phyloP scores from a whole-genome alignment of 2,113 vertebrate genomes.

The Grammomys surdaster region DNA sequence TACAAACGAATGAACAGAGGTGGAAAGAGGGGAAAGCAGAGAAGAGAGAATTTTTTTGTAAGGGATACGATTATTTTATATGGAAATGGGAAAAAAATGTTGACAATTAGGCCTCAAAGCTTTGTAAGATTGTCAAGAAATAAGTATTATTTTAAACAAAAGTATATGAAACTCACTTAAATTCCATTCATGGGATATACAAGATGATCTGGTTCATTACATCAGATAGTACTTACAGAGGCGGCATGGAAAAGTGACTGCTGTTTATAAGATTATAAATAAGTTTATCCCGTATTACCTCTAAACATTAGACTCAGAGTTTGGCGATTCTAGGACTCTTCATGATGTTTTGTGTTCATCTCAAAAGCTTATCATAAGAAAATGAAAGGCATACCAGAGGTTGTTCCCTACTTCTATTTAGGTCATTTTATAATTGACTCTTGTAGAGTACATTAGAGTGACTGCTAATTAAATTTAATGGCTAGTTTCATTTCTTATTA shows the following conservation, averaged over 20 bases:
- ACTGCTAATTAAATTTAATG: constrained; percentile 54
- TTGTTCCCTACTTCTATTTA: not conserved
- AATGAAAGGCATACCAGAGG: not conserved
- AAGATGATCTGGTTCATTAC: not conserved
- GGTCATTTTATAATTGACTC: not conserved
- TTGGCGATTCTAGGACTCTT: not conserved
- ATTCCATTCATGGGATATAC: not conserved
- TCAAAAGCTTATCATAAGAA: constrained; percentile 21
- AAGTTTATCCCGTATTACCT: not conserved
- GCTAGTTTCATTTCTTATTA: constrained; percentile 61
- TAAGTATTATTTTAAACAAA: not conserved
- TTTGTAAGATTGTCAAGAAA: not conserved
- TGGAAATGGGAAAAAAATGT: not conserved
- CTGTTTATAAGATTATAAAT: not conserved
- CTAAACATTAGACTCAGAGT: not conserved
- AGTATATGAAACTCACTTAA: not conserved
- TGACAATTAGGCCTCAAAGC: constrained; percentile 3
- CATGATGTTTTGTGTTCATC: not conserved
- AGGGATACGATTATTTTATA: not conserved
- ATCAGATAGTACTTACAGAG: not conserved
- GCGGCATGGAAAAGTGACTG: not conserved
- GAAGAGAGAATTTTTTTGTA: not conserved
- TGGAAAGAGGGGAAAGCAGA: not conserved
- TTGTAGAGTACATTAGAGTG: not conserved
- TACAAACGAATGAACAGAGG: not conserved